Evolutionary conservation across 2,888 invertebrate species (phyloP).

Genomic region (Sepioteuthis lessoniana): DNA sequence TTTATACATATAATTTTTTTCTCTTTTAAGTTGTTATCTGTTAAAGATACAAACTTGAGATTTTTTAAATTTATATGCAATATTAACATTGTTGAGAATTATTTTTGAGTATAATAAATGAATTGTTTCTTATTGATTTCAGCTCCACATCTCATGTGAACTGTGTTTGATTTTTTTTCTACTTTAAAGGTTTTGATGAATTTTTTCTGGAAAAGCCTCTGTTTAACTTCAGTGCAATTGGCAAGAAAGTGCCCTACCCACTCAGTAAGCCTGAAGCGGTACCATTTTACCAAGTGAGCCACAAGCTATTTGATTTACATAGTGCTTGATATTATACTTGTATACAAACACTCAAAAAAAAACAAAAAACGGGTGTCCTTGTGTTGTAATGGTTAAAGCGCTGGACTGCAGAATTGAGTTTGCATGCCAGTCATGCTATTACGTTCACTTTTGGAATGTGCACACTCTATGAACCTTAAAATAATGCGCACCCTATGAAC

Average conservation of each 20-base stretch:
- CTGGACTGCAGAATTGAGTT: too few species aligned
- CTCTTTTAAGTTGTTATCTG: too few species aligned
- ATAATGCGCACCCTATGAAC: too few species aligned
- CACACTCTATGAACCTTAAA: too few species aligned
- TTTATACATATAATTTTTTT: too few species aligned
- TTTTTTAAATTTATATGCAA: background rate
- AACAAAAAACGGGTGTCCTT: too few species aligned
- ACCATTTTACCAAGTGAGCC: background rate
- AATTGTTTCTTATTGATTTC: background rate
- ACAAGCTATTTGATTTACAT: slow-evolving; percentile 49
- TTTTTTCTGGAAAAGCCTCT: slow-evolving; percentile 66
- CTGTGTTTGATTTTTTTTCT: slow-evolving; percentile 41
- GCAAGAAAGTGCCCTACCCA: slow-evolving; percentile 61
- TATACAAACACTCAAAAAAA: too few species aligned
- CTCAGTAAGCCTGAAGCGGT: slow-evolving; percentile 49
- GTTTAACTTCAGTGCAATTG: slow-evolving; percentile 58
- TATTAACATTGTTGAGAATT: background rate
- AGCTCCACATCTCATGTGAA: background rate
- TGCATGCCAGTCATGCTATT: too few species aligned
- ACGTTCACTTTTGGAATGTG: too few species aligned
- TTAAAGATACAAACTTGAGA: too few species aligned
- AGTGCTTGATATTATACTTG: too few species aligned
- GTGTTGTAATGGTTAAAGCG: too few species aligned
- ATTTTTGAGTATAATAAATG: background rate
- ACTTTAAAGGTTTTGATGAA: slow-evolving; percentile 58